Percentiles rank a stretch among this genome's conserved stretches.
phyloP scores from a whole-genome alignment of 2,113 vertebrate species.

The Cromileptes altivelis region DNA sequence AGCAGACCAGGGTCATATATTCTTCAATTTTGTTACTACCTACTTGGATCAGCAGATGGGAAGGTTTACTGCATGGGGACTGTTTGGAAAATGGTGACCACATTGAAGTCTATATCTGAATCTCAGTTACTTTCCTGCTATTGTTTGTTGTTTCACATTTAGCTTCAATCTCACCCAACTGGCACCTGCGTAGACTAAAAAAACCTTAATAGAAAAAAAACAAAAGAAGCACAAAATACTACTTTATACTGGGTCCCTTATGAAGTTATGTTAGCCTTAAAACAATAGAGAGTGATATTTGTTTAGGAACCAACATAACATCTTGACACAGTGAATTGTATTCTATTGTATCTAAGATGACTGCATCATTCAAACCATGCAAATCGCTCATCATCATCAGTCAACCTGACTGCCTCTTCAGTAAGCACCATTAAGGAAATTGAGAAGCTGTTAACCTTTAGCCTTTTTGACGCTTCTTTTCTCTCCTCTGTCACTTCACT shows the following conservation, averaged over 20 bases:
- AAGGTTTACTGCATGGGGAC: neutral
- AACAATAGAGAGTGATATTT: neutral
- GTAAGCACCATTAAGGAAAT: slow-evolving; percentile 60
- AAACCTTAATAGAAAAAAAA: neutral
- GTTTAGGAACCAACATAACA: neutral
- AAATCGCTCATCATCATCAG: slow-evolving; percentile 3
- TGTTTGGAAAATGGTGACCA: slow-evolving; percentile 1
- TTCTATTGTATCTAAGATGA: neutral
- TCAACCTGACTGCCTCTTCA: slow-evolving; percentile 10
- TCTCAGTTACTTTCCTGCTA: slow-evolving; percentile 37
- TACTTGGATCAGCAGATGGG: neutral
- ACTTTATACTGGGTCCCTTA: neutral
- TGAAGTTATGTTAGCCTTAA: neutral
- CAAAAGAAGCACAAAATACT: slow-evolving; percentile 12
- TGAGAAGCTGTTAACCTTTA: slow-evolving; percentile 65
- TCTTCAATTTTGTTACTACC: slow-evolving; percentile 19
- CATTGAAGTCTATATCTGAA: slow-evolving; percentile 3
- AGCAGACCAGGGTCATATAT: slow-evolving; percentile 16
- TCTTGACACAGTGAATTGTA: too few relatives aligned
- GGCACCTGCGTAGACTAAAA: neutral
- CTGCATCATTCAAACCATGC: slow-evolving; percentile 4
- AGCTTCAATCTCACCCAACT: neutral
- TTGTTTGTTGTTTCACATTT: slow-evolving; percentile 40
- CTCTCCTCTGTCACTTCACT: slow-evolving; percentile 43
- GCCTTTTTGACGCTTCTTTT: slow-evolving; percentile 40